These are phyloP conservation scores for Cephus nigrinus DNA, from an alignment of 2,888 invertebrate genomes.

Conservation along the genomic window DNA sequence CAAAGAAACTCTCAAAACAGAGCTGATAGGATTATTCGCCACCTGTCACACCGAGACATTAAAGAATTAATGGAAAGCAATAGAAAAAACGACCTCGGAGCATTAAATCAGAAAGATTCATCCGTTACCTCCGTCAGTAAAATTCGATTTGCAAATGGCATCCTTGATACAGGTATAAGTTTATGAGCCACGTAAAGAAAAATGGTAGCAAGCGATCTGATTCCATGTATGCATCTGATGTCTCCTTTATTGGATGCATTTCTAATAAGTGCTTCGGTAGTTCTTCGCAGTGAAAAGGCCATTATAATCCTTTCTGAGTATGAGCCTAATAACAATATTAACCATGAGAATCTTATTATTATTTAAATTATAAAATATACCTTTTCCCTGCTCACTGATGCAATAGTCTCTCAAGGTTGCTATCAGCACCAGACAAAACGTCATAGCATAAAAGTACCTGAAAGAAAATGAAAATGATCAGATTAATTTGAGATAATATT, in stretches of 20 bases:
- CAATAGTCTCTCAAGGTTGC: conserved; percentile 58
- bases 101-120: conserved; percentile 33
- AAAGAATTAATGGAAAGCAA: conserved; percentile 24
- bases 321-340: conserved; percentile 43
- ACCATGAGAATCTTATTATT: not conserved
- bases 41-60: conserved; percentile 60
- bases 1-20: conserved; percentile 73
- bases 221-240: conserved; percentile 78
- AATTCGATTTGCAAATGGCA: conserved; percentile 74
- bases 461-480: conserved; percentile 7
- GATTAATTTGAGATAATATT: not conserved
- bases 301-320: conserved; percentile 65
- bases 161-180: conserved; percentile 73
- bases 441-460: conserved; percentile 61
- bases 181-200: conserved; percentile 76
- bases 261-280: conserved; percentile 70
- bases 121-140: conserved; percentile 71
- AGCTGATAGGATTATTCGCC: conserved; percentile 71
- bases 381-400: conserved; percentile 50
- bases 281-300: conserved; percentile 77
- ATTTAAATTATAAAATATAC: conserved; percentile 31
- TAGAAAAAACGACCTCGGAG: conserved; percentile 14
- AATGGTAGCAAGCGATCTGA: conserved; percentile 75
- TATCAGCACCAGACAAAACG: conserved; percentile 53
- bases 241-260: conserved; percentile 64